These are phyloP conservation scores for Caenorhabditis virilis DNA, from an alignment of 2,888 invertebrate species.

Conservation along the genomic window DNA sequence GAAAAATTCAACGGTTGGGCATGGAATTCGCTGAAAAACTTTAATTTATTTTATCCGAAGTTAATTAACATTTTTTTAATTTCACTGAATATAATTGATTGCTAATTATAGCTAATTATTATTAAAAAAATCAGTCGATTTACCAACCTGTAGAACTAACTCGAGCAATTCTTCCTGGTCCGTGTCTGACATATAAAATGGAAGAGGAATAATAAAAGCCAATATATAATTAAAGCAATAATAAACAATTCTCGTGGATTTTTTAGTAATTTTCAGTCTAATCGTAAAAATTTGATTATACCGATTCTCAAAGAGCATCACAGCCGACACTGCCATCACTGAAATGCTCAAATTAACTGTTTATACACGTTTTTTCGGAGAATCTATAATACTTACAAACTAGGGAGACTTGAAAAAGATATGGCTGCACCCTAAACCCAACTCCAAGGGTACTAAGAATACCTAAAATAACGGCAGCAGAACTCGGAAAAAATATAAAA, in stretches of 20 bases:
- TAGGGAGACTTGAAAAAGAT: conserved; percentile 16
- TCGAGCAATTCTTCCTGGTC: conserved; percentile 11
- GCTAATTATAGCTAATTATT: no score
- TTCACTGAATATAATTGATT: no score
- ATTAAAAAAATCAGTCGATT: no score
- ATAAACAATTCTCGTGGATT: conserved; percentile 4
- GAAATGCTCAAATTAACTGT: conserved; percentile 3
- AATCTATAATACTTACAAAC: conserved; percentile 4
- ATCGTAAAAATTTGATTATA: conserved; percentile 19
- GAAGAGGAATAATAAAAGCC: conserved; percentile 3
- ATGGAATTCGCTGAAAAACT: conserved; percentile 16
- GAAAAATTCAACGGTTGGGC: conserved; percentile 26
- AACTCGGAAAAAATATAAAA: conserved; percentile 13
- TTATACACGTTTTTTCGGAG: no score
- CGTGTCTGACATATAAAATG: conserved; percentile 14
- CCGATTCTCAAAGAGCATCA: conserved; percentile 23
- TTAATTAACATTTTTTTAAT: background rate
- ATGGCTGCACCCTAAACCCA: conserved; percentile 5
- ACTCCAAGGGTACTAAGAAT: conserved; percentile 6
- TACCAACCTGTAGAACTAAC: conserved; percentile 8
- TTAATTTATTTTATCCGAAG: background rate
- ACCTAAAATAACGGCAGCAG: conserved; percentile 13
- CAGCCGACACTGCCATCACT: conserved; percentile 15
- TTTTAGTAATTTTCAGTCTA: conserved; percentile 4
- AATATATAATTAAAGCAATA: conserved; percentile 9